Percentiles rank a stretch among this genome's conserved stretches.
Conservation (phyloP, 2,888 invertebrate genomes). For the Oxytorus armatus region DNA sequence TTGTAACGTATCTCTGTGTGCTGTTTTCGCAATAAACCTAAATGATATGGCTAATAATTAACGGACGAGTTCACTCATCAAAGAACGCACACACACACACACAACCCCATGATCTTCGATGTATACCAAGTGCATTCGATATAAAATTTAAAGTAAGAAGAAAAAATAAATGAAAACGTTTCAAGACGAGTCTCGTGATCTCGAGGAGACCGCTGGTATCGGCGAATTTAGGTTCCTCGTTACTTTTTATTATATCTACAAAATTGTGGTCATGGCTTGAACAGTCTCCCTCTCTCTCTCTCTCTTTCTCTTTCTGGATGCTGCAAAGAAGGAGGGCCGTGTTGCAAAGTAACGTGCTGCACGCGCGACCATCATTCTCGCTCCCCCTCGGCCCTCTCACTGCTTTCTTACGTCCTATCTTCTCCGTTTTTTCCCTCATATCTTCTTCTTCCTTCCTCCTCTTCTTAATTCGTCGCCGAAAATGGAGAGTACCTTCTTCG, state of each 20-base stretch:
- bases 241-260: slow-evolving; percentile 66
- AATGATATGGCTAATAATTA: slow-evolving; percentile 54
- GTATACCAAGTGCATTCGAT: slow-evolving; percentile 33
- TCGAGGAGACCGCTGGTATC: slow-evolving; percentile 38
- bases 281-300: slow-evolving; percentile 16
- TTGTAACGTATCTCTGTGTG: too few species aligned
- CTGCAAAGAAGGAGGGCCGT: slow-evolving; percentile 45
- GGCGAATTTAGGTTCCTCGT: slow-evolving; percentile 65
- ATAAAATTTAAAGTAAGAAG: slow-evolving; percentile 16
- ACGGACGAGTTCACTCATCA: slow-evolving; percentile 50
- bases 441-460: slow-evolving; percentile 21
- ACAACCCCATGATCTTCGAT: slow-evolving; percentile 5
- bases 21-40: too few species aligned
- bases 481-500: slow-evolving; percentile 34
- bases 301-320: slow-evolving; percentile 29
- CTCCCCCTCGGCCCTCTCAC: not conserved
- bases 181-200: slow-evolving; percentile 47
- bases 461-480: slow-evolving; percentile 44
- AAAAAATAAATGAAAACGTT: slow-evolving; percentile 19
- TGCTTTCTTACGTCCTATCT: slow-evolving; percentile 5
- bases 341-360: slow-evolving; percentile 62
- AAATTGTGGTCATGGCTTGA: slow-evolving; percentile 55
- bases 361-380: slow-evolving; percentile 55
- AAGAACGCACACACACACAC: too few species aligned
- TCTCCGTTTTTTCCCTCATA: slow-evolving; percentile 29